A percentile compares a stretch with the other conserved stretches of the same genome.
phyloP scores from a whole-genome alignment of 2,113 vertebrate species.

The Hyperopisus bebe region DNA sequence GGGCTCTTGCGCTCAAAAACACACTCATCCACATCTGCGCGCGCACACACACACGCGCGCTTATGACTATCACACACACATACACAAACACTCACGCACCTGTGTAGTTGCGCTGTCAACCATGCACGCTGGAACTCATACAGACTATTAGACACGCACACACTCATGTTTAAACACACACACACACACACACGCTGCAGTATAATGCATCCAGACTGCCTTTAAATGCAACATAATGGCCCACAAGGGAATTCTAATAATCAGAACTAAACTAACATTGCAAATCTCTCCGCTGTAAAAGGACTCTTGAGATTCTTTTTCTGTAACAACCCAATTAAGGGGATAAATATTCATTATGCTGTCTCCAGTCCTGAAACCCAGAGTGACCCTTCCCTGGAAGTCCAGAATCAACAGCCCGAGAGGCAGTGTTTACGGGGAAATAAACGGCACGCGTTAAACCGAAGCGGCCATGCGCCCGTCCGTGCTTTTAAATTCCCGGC shows the following conservation, averaged over 20 bases:
- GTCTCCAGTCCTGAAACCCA: not conserved
- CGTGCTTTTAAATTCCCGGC: not conserved
- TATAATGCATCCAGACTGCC: not conserved
- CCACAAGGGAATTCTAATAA: constrained; percentile 10
- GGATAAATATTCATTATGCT: not conserved
- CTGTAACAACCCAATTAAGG: constrained; percentile 1
- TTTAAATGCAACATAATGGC: not conserved
- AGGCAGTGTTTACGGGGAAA: not conserved
- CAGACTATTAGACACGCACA: not conserved
- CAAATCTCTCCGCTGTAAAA: constrained; percentile 15
- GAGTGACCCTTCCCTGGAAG: not conserved
- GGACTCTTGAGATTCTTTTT: constrained; percentile 10
- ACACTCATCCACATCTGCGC: not conserved
- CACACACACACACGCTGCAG: not conserved
- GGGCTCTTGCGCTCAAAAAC: not conserved
- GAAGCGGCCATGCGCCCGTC: not conserved
- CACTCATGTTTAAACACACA: not conserved
- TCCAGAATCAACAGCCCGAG: not conserved
- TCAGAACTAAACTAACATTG: constrained; percentile 20
- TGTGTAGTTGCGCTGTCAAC: not conserved
- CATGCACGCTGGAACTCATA: not conserved
- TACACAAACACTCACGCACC: not conserved
- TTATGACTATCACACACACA: not conserved
- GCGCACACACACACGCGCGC: too few relatives aligned
- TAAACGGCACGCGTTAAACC: not conserved